Evolutionary conservation across 2,113 vertebrate species (phyloP).

Genomic region (Macroglossus sobrinus): DNA sequence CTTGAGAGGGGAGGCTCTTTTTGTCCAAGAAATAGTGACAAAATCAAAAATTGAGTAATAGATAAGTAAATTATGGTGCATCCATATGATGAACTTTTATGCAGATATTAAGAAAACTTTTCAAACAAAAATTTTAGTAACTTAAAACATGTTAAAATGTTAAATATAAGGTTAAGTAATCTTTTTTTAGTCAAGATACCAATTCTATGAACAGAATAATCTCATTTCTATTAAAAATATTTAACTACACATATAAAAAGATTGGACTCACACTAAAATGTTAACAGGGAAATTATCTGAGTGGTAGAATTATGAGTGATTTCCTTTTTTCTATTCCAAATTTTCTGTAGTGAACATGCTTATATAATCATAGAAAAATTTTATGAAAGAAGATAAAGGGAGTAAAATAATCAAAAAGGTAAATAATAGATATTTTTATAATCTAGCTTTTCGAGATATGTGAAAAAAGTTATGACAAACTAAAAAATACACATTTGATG

Average conservation of each 20-base stretch:
- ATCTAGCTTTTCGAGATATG: not conserved
- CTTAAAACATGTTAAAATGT: not conserved
- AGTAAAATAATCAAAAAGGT: conserved; percentile 13
- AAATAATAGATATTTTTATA: not conserved
- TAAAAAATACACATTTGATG: not conserved
- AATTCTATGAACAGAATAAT: not conserved
- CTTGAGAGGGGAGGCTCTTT: not conserved
- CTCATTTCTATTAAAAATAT: not conserved
- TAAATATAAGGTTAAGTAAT: not conserved
- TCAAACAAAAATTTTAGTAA: not conserved
- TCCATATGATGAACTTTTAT: not conserved
- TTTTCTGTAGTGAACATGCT: not conserved
- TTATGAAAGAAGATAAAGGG: not conserved
- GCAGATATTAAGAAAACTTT: not conserved
- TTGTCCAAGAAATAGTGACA: not conserved
- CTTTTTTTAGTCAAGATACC: not conserved
- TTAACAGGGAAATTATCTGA: not conserved
- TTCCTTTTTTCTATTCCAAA: not conserved
- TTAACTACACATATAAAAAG: not conserved
- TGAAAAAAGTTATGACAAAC: not conserved
- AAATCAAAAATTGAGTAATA: not conserved
- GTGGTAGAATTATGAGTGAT: conserved; percentile 1
- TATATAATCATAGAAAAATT: not conserved
- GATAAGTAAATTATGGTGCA: not conserved
- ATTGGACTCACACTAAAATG: not conserved